Conservation (phyloP, 2,113 vertebrate genomes). For the Coregonus clupeaformis region DNA sequence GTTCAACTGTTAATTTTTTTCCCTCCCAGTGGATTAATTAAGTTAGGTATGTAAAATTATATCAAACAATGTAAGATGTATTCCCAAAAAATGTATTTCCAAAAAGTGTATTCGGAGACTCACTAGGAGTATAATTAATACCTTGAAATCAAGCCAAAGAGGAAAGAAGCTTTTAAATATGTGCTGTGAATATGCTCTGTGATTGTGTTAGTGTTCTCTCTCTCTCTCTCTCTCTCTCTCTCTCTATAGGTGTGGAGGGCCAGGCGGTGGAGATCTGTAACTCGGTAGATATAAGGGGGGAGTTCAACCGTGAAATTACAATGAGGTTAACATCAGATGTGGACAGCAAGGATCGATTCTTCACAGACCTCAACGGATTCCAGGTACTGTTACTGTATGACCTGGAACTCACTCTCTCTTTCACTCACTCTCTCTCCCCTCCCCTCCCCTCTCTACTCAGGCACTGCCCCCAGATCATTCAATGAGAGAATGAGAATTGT, state of each 20-base stretch:
- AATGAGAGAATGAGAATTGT: background rate
- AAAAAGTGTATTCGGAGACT: no score
- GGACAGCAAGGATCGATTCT: conserved; percentile 84
- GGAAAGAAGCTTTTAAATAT: no score
- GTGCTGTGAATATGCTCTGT: background rate
- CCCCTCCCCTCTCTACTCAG: background rate
- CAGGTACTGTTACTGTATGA: conserved; percentile 73
- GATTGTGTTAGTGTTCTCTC: background rate
- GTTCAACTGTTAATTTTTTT: no score
- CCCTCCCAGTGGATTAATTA: no score
- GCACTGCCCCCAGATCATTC: no score
- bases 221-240: background rate
- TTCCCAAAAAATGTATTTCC: no score
- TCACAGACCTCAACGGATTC: conserved; percentile 89
- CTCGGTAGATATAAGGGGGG: conserved; percentile 87
- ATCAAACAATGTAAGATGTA: no score
- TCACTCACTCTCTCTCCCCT: no score
- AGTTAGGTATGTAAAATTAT: no score
- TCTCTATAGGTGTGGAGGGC: conserved; percentile 78
- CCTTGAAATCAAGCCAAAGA: no score
- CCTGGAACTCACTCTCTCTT: background rate
- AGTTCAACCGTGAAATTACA: conserved; percentile 87
- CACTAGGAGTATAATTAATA: no score
- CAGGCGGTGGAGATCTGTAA: conserved; percentile 87
- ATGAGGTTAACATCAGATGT: conserved; percentile 87